phyloP scores from a whole-genome alignment of 2,888 invertebrate genomes.

The Ormyrus rosae region DNA sequence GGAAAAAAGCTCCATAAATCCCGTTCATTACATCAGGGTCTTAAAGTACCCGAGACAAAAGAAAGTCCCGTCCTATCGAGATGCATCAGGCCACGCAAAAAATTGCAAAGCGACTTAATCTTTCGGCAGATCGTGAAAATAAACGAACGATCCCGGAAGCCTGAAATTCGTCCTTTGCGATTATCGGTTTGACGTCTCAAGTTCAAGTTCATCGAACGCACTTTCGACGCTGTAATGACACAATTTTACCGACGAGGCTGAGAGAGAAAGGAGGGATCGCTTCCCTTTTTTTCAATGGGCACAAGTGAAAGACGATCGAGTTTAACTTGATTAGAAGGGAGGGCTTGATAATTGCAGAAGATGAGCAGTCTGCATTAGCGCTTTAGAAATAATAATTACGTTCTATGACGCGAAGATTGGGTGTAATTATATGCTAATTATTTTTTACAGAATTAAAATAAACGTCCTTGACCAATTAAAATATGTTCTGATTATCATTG shows the following conservation, averaged over 20 bases:
- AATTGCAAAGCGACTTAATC: slow-evolving; percentile 2
- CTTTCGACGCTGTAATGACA: slow-evolving; percentile 5
- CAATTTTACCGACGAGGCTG: too few relatives aligned
- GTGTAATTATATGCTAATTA: background rate
- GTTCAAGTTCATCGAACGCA: slow-evolving; percentile 41
- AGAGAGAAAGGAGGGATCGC: too few relatives aligned
- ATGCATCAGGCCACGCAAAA: background rate
- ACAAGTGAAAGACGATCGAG: too few relatives aligned
- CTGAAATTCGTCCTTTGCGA: slow-evolving; percentile 19
- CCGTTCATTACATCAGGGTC: slow-evolving; percentile 6
- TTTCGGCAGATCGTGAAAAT: slow-evolving; percentile 33
- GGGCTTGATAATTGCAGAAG: too few relatives aligned
- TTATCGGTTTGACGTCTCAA: slow-evolving; percentile 13
- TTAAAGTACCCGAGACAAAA: slow-evolving; percentile 14
- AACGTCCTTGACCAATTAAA: too few relatives aligned
- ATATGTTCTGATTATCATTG: too few relatives aligned
- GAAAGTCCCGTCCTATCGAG: slow-evolving; percentile 21
- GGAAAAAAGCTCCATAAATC: slow-evolving; percentile 6
- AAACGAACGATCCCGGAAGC: slow-evolving; percentile 40
- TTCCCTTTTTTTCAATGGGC: too few relatives aligned
- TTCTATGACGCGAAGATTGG: background rate
- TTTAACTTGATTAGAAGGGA: too few relatives aligned
- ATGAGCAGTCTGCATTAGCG: too few relatives aligned
- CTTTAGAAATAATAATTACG: too few relatives aligned
- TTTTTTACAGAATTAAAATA: too few relatives aligned